These are phyloP conservation scores for Poecilia velifera DNA, from an alignment of 2,797 vertebrate species.

Conservation along the genomic window DNA sequence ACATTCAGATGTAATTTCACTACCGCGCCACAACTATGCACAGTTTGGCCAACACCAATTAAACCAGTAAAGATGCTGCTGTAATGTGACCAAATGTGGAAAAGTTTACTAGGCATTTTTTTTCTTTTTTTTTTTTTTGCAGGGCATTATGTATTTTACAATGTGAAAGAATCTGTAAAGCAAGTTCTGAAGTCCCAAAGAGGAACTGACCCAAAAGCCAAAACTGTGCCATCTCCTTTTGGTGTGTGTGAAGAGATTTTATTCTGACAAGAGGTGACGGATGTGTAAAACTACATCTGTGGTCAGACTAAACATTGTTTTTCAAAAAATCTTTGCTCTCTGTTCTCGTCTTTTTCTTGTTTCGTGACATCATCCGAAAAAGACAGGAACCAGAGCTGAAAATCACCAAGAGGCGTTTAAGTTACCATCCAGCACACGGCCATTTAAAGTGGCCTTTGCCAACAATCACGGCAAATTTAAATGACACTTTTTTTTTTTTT, in stretches of 20 bases:
- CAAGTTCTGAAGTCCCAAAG: neutral
- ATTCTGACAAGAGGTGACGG: neutral
- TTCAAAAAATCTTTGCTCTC: neutral
- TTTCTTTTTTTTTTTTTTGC: neutral
- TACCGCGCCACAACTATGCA: neutral
- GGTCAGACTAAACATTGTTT: neutral
- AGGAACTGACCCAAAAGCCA: neutral
- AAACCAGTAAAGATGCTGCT: neutral
- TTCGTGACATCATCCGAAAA: neutral
- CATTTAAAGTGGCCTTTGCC: neutral
- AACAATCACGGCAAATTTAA: neutral
- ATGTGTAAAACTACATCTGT: neutral
- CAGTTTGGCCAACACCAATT: neutral
- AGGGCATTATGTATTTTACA: neutral
- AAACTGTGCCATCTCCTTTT: neutral
- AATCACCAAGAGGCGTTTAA: neutral
- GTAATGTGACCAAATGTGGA: neutral
- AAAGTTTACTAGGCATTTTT: neutral
- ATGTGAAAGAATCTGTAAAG: neutral
- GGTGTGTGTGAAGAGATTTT: neutral
- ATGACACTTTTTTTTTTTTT: neutral
- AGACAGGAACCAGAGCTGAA: neutral
- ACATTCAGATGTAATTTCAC: neutral
- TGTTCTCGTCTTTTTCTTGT: neutral
- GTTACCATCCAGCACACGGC: neutral